These are phyloP conservation scores for Takifugu ocellatus DNA, from an alignment of 2,797 vertebrate species.

Conservation along the genomic window DNA sequence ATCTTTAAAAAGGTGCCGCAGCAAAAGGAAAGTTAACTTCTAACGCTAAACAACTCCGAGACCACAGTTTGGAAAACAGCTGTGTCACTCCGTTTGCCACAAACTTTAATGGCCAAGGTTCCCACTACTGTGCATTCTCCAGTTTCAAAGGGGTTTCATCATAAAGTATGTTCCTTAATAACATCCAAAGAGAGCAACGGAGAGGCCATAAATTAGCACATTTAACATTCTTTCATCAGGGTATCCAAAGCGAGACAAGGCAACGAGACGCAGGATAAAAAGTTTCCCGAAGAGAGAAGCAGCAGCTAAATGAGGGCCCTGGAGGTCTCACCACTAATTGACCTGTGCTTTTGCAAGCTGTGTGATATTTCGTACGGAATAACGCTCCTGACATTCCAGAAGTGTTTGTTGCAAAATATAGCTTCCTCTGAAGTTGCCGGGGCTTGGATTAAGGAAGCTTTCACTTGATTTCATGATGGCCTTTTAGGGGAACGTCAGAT, in stretches of 20 bases:
- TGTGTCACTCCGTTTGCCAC: constrained; percentile 45
- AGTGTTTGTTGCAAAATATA: too few relatives aligned
- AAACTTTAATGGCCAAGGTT: constrained; percentile 25
- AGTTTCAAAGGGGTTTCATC: constrained; percentile 68
- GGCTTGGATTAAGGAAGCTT: too few relatives aligned
- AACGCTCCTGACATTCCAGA: constrained; percentile 16
- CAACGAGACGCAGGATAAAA: constrained; percentile 24
- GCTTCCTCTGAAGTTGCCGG: too few relatives aligned
- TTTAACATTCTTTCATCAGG: constrained; percentile 63
- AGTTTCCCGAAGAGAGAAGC: constrained; percentile 28
- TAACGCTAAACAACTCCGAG: constrained; percentile 19
- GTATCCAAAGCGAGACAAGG: constrained; percentile 45
- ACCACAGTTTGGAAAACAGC: constrained; percentile 36
- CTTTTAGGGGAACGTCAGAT: constrained; percentile 3
- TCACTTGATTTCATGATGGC: too few relatives aligned
- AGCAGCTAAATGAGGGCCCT: constrained; percentile 35
- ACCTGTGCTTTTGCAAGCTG: constrained; percentile 35
- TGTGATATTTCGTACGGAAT: constrained; percentile 19
- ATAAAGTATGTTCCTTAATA: constrained; percentile 50
- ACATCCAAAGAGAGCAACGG: constrained; percentile 46
- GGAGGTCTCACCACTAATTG: constrained; percentile 42
- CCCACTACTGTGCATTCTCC: constrained; percentile 39
- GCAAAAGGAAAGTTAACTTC: constrained; percentile 23
- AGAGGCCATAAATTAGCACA: constrained; percentile 55
- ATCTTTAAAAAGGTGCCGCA: constrained; percentile 12